A percentile compares a stretch with the other conserved stretches of the same genome.
Conservation (phyloP, 2,113 vertebrate species). For the Tachysurus vachellii region DNA sequence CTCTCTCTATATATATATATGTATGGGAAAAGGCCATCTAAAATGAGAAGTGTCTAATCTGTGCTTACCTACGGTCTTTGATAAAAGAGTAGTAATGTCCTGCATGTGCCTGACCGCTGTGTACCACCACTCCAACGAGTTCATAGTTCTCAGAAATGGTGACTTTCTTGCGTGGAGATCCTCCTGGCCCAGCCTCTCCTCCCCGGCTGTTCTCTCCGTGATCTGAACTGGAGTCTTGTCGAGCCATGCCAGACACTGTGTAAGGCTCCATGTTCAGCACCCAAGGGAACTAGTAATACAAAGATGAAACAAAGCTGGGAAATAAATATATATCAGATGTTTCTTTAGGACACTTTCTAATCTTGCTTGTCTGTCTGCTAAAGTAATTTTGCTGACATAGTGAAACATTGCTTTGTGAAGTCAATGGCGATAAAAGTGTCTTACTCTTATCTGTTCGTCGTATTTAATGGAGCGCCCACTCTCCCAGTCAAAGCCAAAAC, state of each 20-base stretch:
- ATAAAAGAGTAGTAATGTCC: slow-evolving; percentile 99
- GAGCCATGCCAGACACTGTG: slow-evolving; percentile 96
- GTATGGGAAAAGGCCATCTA: too few species aligned
- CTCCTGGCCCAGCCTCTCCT: slow-evolving; percentile 81
- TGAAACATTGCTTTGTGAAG: not conserved
- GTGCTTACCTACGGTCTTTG: slow-evolving; percentile 90
- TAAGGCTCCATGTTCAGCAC: slow-evolving; percentile 99
- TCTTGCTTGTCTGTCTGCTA: not conserved
- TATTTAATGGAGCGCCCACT: slow-evolving; percentile 98
- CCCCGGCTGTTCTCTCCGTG: slow-evolving; percentile 83
- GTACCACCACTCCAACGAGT: slow-evolving; percentile 94
- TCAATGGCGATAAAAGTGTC: not conserved
- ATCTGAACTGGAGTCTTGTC: slow-evolving; percentile 90
- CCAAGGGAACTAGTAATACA: slow-evolving; percentile 87
- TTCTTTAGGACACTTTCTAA: not conserved
- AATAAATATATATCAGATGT: not conserved
- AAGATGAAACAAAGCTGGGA: not conserved
- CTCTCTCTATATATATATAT: too few species aligned
- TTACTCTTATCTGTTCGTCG: slow-evolving; percentile 96
- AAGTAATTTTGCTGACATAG: not conserved
- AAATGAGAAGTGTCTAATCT: not conserved
- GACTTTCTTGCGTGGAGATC: slow-evolving; percentile 95
- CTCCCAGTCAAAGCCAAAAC: slow-evolving; percentile 99
- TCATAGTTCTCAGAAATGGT: slow-evolving; percentile 98
- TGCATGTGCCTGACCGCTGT: slow-evolving; percentile 95